phyloP scores from a whole-genome alignment of 2,888 invertebrate species.

The Hedychridium roseum region DNA sequence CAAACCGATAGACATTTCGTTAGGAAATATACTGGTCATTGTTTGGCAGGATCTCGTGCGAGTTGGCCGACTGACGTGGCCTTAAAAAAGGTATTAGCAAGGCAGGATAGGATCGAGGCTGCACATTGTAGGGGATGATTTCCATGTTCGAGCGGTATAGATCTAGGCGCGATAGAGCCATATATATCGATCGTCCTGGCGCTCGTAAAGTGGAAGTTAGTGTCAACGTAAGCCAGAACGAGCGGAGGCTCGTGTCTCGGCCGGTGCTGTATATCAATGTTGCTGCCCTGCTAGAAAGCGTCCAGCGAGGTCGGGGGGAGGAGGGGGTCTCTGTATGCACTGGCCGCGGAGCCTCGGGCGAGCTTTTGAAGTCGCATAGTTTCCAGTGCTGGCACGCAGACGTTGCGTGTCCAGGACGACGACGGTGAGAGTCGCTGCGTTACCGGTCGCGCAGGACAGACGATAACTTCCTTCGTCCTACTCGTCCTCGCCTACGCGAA shows the following conservation, averaged over 20 bases:
- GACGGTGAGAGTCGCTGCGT: conserved; percentile 27
- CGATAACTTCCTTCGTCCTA: conserved; percentile 26
- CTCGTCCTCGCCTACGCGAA: conserved; percentile 30
- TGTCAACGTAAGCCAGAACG: too few species aligned
- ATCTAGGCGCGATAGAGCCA: conserved; percentile 13
- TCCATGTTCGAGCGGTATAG: conserved; percentile 8
- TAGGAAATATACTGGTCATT: too few species aligned
- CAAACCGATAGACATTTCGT: too few species aligned
- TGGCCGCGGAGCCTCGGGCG: conserved; percentile 16
- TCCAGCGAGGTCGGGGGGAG: conserved; percentile 8
- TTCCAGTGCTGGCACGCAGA: conserved; percentile 53
- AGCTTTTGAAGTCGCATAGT: conserved; percentile 58
- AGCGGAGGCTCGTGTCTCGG: conserved; percentile 15
- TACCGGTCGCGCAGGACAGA: conserved; percentile 13
- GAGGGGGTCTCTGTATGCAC: too few species aligned
- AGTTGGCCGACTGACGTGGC: too few species aligned
- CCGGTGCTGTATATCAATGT: conserved; percentile 38
- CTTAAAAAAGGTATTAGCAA: too few species aligned
- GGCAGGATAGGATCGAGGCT: too few species aligned
- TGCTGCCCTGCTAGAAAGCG: conserved; percentile 13
- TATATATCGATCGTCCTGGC: conserved; percentile 43
- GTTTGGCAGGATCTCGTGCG: too few species aligned
- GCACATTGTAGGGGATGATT: conserved; percentile 6
- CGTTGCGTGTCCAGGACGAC: conserved; percentile 54
- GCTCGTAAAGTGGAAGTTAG: conserved; percentile 15